These are phyloP conservation scores for Parasteatoda lunata DNA, from an alignment of 2,888 invertebrate genomes.

Conservation along the genomic window DNA sequence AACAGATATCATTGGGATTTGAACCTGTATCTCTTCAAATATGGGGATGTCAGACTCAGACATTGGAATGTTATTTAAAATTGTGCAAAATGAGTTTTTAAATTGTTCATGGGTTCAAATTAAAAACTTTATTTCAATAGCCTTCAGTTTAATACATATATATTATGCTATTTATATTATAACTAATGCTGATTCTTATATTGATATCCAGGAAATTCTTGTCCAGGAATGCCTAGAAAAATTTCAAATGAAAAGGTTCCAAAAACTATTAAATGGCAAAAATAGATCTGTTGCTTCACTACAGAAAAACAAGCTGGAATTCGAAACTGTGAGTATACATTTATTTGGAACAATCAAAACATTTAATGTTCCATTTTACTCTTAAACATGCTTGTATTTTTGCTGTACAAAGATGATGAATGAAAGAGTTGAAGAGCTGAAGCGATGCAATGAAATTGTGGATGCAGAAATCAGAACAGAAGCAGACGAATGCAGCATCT, in stretches of 20 bases:
- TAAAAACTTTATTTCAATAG: too few relatives aligned
- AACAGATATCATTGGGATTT: too few relatives aligned
- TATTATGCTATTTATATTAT: too few relatives aligned
- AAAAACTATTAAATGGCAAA: slow-evolving; percentile 39
- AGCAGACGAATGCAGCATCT: slow-evolving; percentile 24
- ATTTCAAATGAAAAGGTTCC: slow-evolving; percentile 56
- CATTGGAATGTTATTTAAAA: too few relatives aligned
- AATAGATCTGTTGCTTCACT: slow-evolving; percentile 48
- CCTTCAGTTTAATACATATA: too few relatives aligned
- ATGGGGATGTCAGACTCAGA: too few relatives aligned
- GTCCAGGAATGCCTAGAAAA: slow-evolving; percentile 55
- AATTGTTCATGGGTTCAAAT: too few relatives aligned
- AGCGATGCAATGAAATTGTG: slow-evolving; percentile 40
- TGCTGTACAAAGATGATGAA: slow-evolving; percentile 47
- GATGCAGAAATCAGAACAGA: slow-evolving; percentile 50
- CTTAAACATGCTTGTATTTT: too few relatives aligned
- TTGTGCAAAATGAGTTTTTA: too few relatives aligned
- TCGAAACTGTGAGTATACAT: slow-evolving; percentile 40
- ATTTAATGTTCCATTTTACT: too few relatives aligned
- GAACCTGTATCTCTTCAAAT: too few relatives aligned
- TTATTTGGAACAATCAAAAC: background rate
- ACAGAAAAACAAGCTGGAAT: slow-evolving; percentile 45
- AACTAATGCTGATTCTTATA: background rate
- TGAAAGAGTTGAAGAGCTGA: slow-evolving; percentile 51
- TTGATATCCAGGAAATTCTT: slow-evolving; percentile 46